Percentiles rank a stretch among this genome's conserved stretches.
These are phyloP conservation scores for Sinhomidia bicolor DNA, from an alignment of 2,888 invertebrate genomes.

Conservation along the genomic window DNA sequence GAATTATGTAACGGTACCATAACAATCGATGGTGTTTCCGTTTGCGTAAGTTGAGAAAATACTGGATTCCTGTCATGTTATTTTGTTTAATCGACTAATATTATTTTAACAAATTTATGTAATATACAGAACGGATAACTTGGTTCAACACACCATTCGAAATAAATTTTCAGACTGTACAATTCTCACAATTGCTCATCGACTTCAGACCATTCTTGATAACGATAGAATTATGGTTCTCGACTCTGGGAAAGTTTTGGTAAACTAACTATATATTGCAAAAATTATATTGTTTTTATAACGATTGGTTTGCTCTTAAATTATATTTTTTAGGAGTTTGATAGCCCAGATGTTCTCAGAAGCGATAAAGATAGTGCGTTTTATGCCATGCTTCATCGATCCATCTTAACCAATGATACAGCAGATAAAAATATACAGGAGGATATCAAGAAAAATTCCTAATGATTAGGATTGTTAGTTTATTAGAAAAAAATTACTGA, in stretches of 20 bases:
- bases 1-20: slow-evolving; percentile 83
- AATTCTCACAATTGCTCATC: slow-evolving; percentile 63
- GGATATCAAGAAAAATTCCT: no score
- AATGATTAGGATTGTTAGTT: no score
- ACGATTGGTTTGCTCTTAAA: neutral
- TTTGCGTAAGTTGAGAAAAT: slow-evolving; percentile 82
- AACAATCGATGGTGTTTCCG: slow-evolving; percentile 34
- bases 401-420: neutral
- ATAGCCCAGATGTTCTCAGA: slow-evolving; percentile 16
- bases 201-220: slow-evolving; percentile 62
- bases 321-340: slow-evolving; percentile 58
- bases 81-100: slow-evolving; percentile 82
- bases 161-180: slow-evolving; percentile 64
- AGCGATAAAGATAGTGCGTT: slow-evolving; percentile 32
- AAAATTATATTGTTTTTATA: neutral
- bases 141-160: slow-evolving; percentile 60
- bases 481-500: no score
- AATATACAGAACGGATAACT: slow-evolving; percentile 54
- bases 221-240: slow-evolving; percentile 63
- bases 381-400: slow-evolving; percentile 34
- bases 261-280: neutral
- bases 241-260: slow-evolving; percentile 51
- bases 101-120: no score
- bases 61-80: no score
- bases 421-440: no score